Evolutionary conservation across 2,888 invertebrate species (phyloP), one percentile per base, ranked within the genome.

Genomic region (Nymphalis c-album): DNA sequence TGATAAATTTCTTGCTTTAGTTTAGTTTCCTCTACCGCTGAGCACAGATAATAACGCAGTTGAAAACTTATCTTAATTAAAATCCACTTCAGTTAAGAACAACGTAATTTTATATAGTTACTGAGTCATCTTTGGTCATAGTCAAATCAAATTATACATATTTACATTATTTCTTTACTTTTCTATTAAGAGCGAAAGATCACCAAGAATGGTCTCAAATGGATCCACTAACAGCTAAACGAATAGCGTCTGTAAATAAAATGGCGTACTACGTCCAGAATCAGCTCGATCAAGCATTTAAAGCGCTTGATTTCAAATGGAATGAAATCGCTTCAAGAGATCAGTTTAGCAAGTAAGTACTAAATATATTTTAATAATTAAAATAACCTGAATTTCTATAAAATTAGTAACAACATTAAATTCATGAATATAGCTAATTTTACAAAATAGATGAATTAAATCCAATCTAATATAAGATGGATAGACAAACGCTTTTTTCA

Each of bases 281-380:
- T 0, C 97, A 97, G 76, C 79, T 97, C 7, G 93, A 94, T 3
- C 95, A 96, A 79, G 95, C 96, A 0, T 94, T 95, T 71, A 93
- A 94, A 69, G 94, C 94, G 2, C 90, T 98, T 3, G 96, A 97
- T 79, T 92, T 94, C 62, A 95, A 96, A 75, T 97, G 97, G 97
- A 94, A 94, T 40, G 94, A 94, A 68, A 94, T 84, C 50, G 71
- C 77, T 1, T 64, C 75, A 0, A 81, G 71, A 17, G 84, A 94
- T 55, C 58, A 92, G 84, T 64, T 90, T 87, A 76, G 88, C 75
- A 82, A 85, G 92, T 81, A 78, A 89, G 80, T 81, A 31, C 6
- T 31, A 31, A 31, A 31, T 31, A 31, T 31, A 31, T 31, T 6
- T 31, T 31, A 31, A 6, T 31, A 31, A 31, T 31, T 31, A 31